These are phyloP conservation scores for Ischnus inquisitorius DNA, from an alignment of 2,888 invertebrate genomes.

Conservation along the genomic window DNA sequence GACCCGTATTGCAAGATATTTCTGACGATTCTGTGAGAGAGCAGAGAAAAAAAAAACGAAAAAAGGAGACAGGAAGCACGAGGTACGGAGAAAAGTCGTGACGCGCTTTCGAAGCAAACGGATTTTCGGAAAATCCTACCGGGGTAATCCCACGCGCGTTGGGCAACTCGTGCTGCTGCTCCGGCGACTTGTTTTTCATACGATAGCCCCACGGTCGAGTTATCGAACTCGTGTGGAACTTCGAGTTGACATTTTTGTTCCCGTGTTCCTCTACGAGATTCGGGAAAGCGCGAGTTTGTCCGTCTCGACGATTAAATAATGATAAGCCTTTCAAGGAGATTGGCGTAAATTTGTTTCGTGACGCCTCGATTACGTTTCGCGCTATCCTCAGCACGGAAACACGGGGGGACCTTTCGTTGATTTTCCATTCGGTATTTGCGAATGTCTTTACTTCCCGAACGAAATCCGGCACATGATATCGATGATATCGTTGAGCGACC, in stretches of 20 bases:
- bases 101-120: constrained; percentile 28
- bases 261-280: not conserved
- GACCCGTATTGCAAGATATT: constrained; percentile 1
- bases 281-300: not conserved
- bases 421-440: not conserved
- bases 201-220: constrained; percentile 46
- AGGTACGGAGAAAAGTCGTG: constrained; percentile 25
- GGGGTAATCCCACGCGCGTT: constrained; percentile 43
- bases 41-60: constrained; percentile 9
- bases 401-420: constrained; percentile 2
- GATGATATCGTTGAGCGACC: too few relatives aligned
- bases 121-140: constrained; percentile 53
- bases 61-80: not conserved
- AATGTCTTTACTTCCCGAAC: too few relatives aligned
- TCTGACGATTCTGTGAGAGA: not conserved
- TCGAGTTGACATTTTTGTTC: constrained; percentile 16
- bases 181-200: constrained; percentile 62
- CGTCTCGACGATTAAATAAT: constrained; percentile 45
- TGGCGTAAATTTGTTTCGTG: constrained; percentile 26
- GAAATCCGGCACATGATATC: too few relatives aligned
- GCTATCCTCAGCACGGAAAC: not conserved
- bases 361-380: constrained; percentile 13
- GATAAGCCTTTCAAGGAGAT: constrained; percentile 11
- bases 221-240: constrained; percentile 35
- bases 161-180: not conserved